A percentile compares a stretch with the other conserved stretches of the same genome.
Evolutionary conservation across 1,140 invertebrate species (phyloP).

Genomic region (Heliconius eleuchia): DNA sequence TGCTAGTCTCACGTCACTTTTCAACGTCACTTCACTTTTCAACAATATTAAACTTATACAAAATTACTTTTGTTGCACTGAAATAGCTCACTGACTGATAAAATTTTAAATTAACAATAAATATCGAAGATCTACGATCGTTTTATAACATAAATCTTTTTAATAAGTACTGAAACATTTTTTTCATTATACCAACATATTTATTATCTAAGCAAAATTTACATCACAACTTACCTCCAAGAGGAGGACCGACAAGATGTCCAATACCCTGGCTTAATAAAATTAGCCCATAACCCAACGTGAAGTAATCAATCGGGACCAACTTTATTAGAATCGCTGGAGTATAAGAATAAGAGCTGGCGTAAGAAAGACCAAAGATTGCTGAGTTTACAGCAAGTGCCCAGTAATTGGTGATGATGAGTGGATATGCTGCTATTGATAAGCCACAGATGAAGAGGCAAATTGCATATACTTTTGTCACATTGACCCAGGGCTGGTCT

Average conservation of each 20-base stretch:
- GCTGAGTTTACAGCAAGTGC: constrained; percentile 81
- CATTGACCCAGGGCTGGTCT: constrained; percentile 92
- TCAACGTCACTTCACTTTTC: too few species aligned
- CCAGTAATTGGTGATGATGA: constrained; percentile 82
- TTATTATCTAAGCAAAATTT: neutral
- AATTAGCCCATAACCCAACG: constrained; percentile 93
- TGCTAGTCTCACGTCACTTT: too few species aligned
- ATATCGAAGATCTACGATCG: too few species aligned
- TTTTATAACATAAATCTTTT: too few species aligned
- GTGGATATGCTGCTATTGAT: constrained; percentile 86
- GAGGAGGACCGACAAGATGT: constrained; percentile 83
- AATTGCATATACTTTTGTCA: constrained; percentile 89
- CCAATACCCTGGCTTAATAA: constrained; percentile 91
- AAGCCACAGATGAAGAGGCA: constrained; percentile 90
- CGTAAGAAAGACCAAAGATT: constrained; percentile 91
- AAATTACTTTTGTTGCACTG: too few species aligned
- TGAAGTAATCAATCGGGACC: constrained; percentile 85
- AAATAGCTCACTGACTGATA: too few species aligned
- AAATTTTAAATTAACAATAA: neutral
- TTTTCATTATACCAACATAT: too few species aligned
- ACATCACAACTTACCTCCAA: constrained; percentile 80
- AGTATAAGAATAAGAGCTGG: constrained; percentile 92
- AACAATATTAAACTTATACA: too few species aligned
- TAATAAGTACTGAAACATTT: too few species aligned
- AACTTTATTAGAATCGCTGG: constrained; percentile 89